Base-by-base conservation (phyloP, 1,140 invertebrate species). In the Telenomus remus region DNA sequence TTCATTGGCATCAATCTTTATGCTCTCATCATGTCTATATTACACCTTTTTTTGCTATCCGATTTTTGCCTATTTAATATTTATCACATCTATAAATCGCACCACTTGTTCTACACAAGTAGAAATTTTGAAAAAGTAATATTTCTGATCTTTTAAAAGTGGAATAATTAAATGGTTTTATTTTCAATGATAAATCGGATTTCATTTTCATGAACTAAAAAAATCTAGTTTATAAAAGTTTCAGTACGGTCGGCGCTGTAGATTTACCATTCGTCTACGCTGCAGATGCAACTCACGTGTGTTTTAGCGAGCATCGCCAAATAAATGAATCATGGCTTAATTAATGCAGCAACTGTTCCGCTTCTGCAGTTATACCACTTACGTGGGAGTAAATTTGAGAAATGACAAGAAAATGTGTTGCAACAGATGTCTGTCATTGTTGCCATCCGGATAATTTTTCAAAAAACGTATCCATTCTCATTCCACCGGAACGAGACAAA, bases 321-420 rank as follows among this genome's bases (percentile, higher is more conserved):
- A 65, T 66, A 66, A 65, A 61, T 55, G 61, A 66, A 65, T 73
- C 49, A 61, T 65, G 44, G 61, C 64, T 66, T 43, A 73, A 66
- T 73, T 73, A 66, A 73, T 4, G 61, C n/a, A 59, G 54, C 48
- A 35, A 42, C 5, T 35, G 37, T 56, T 71, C 47, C 59, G 53
- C 57, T 64, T 70, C 33, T 37, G 46, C n/a, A 6, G 55, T 55
- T 47, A n/a, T n/a, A 48, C 27, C 39, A 47, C 53, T 47, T 54
- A 15, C 49, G 61, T 65, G 11, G 61, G 55, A 59, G 37, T 53
- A 47, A 47, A 8, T 72, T 65, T 64, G 60, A 72, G 60, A 48
- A 57, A 57, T 59, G 43, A 50, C 53, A 1, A 42, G 19, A 56
- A 71, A 49, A 60, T 14, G 55, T 68, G 46, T 68, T 7, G 49